Percentiles rank a stretch among this genome's conserved stretches.
Evolutionary conservation across 1,140 invertebrate genomes (phyloP).

Genomic region (Eufriesea mexicana): DNA sequence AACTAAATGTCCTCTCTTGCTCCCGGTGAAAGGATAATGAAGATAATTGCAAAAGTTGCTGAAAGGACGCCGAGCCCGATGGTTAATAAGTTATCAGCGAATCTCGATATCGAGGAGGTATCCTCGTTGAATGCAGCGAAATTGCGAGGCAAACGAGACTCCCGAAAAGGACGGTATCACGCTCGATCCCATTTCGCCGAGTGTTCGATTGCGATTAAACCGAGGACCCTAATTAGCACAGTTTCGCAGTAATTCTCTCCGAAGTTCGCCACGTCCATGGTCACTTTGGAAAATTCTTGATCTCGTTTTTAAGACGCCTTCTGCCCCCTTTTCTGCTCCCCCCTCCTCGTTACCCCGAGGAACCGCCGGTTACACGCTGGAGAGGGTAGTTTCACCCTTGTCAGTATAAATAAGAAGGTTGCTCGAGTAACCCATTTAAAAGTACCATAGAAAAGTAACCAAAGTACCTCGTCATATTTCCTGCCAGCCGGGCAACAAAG

Average conservation of each 20-base stretch:
- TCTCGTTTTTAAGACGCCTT: constrained; percentile 6
- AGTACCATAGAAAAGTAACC: not conserved
- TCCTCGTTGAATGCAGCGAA: not conserved
- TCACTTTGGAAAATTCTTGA: constrained; percentile 34
- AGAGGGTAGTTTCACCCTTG: not conserved
- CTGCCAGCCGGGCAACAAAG: not conserved
- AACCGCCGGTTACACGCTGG: constrained; percentile 1
- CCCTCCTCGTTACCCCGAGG: not conserved
- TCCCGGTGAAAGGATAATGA: not conserved
- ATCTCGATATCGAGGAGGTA: not conserved
- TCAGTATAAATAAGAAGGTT: constrained; percentile 9
- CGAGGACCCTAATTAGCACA: constrained; percentile 27
- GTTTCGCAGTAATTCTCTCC: constrained; percentile 24
- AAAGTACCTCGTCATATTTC: not conserved
- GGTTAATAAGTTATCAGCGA: constrained; percentile 4
- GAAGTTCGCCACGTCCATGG: not conserved
- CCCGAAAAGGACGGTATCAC: constrained; percentile 1
- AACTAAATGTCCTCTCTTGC: not conserved
- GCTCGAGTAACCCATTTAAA: constrained; percentile 31
- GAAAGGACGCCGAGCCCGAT: not conserved
- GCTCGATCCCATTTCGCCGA: not conserved
- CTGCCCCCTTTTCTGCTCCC: too few species aligned
- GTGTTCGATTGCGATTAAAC: constrained; percentile 14
- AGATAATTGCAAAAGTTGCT: not conserved
- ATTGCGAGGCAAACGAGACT: not conserved